A percentile compares a stretch with the other conserved stretches of the same genome.
These are phyloP conservation scores for Sphaerophoria taeniata DNA, from an alignment of 2,888 invertebrate genomes.

Conservation along the genomic window DNA sequence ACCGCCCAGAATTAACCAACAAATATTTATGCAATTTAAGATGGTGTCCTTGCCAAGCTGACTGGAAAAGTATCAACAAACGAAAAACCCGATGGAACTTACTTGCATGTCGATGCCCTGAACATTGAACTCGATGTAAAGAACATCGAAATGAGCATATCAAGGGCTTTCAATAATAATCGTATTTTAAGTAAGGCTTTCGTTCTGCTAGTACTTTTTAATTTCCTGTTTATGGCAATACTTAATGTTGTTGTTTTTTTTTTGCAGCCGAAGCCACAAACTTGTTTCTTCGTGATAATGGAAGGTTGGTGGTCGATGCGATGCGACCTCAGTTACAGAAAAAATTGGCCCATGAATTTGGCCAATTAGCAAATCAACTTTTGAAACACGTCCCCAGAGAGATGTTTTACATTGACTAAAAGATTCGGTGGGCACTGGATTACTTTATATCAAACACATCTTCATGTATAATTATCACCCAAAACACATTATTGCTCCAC, in stretches of 20 bases:
- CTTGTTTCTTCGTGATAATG: slow-evolving; percentile 88
- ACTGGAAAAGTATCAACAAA: slow-evolving; percentile 85
- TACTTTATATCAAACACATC: neutral
- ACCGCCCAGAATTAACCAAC: neutral
- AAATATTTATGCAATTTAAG: slow-evolving; percentile 79
- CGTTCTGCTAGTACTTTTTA: neutral
- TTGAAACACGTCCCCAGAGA: slow-evolving; percentile 86
- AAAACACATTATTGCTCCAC: no score
- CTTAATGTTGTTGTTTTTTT: slow-evolving; percentile 76
- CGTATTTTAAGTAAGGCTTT: slow-evolving; percentile 86
- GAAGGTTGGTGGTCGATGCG: slow-evolving; percentile 87
- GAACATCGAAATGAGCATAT: slow-evolving; percentile 86
- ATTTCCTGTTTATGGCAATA: neutral
- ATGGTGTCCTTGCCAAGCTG: slow-evolving; percentile 85
- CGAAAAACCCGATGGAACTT: slow-evolving; percentile 83
- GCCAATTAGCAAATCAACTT: slow-evolving; percentile 87
- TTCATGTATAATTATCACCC: no score
- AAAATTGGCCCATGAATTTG: slow-evolving; percentile 86
- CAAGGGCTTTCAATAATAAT: slow-evolving; percentile 88
- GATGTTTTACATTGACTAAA: slow-evolving; percentile 83
- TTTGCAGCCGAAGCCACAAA: slow-evolving; percentile 87
- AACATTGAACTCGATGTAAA: slow-evolving; percentile 86
- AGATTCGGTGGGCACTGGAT: slow-evolving; percentile 18
- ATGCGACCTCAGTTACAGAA: slow-evolving; percentile 88
- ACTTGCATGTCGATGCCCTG: slow-evolving; percentile 86